Base-by-base conservation (phyloP, 2,797 vertebrate species). In the Cyclopterus lumpus region DNA sequence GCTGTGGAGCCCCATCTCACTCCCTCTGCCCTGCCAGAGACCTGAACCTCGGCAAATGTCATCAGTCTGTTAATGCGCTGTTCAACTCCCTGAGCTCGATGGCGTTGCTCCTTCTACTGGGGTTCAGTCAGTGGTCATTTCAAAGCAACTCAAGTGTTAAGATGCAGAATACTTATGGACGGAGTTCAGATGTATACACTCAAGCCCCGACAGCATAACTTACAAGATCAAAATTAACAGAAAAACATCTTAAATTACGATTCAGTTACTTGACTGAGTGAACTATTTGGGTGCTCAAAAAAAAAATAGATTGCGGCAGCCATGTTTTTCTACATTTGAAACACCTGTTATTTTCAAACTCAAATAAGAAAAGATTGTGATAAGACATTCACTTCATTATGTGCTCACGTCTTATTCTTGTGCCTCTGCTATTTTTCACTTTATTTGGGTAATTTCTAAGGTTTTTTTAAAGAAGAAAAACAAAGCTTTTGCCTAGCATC, bases 121-220 rank as follows among this genome's bases (percentile, higher is more conserved):
- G 87, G 93, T 92, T 94, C 94, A 94, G 59, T 73, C 83, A 72
- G 80, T 93, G 94, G 91, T 94, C 93, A 93, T 78, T 75, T 79
- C 60, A 64, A 75, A 79, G 79, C 73, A 8, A 36, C 11, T 73
- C 61, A 51, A 59, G 38, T 64, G 63, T 73, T 42, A 54, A 78
- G 62, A 65, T 42, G 16, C 63, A 54, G 40, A 38, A 49, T 38
- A 61, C 60, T 38, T 72, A 70, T 40, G 20, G 40, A 34, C 34
- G 32, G 6, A 44, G 69, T 38, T 65, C 71, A 60, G 9, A 54
- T 49, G n/a, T 42, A 24, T 28, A 40, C 26, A 34, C n/a, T 38
- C 38, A 54, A 26, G 3, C 58, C 49, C 66, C 26, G 16, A 64
- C 61, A 65, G 16, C 65, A 40, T 22, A 16, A 36, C 60, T 65